Evolutionary conservation across 2,797 vertebrate species (phyloP).

Genomic region (Coracias cyanogaster): DNA sequence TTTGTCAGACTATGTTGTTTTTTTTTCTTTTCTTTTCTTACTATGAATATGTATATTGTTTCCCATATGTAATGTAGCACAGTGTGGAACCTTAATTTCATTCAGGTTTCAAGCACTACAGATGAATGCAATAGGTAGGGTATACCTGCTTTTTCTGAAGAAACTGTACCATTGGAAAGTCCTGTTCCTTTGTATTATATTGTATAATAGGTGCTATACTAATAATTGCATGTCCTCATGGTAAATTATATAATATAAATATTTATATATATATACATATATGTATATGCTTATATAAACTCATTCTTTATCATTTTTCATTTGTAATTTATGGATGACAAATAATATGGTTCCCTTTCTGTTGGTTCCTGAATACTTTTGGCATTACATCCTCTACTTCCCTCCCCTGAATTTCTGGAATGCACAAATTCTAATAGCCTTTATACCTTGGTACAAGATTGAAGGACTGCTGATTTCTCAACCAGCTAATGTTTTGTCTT

Average conservation of each 20-base stretch:
- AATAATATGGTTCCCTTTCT: constrained; percentile 69
- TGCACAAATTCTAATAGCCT: constrained; percentile 70
- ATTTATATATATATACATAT: constrained; percentile 83
- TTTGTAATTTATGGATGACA: constrained; percentile 78
- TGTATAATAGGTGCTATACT: constrained; percentile 86
- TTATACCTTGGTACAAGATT: constrained; percentile 63
- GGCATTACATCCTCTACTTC: constrained; percentile 64
- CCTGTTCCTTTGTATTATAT: constrained; percentile 85
- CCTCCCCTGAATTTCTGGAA: constrained; percentile 48
- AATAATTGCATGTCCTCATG: constrained; percentile 87
- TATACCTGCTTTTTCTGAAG: constrained; percentile 75
- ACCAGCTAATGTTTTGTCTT: constrained; percentile 61
- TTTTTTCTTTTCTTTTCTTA: constrained; percentile 52
- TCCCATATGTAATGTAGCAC: constrained; percentile 82
- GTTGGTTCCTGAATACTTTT: constrained; percentile 69
- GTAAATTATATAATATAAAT: constrained; percentile 84
- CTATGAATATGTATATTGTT: constrained; percentile 67
- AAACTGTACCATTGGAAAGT: constrained; percentile 76
- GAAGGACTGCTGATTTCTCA: constrained; percentile 68
- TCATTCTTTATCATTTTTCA: constrained; percentile 75
- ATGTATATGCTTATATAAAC: constrained; percentile 80
- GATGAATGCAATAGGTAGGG: constrained; percentile 79
- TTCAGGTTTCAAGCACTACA: constrained; percentile 78
- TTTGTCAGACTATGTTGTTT: constrained; percentile 70
- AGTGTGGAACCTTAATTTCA: constrained; percentile 75